Conservation (phyloP, 2,113 vertebrate genomes). For the Aegithalos caudatus region DNA sequence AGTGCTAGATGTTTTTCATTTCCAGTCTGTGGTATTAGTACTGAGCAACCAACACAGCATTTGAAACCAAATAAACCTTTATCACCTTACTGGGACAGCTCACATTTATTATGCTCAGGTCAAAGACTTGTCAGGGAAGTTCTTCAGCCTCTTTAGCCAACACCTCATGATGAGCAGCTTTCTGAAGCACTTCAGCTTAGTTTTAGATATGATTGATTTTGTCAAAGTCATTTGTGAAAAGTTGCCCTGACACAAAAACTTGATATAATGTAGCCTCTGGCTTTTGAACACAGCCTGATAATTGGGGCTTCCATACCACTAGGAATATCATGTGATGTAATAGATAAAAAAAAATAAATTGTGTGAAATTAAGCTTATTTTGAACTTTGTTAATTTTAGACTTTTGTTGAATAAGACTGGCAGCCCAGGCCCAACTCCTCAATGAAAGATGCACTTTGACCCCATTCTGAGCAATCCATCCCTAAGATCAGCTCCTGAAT, state of each 20-base stretch:
- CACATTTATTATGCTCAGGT: not conserved
- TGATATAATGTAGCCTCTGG: not conserved
- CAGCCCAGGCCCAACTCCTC: not conserved
- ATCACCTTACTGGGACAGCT: not conserved
- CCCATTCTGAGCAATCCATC: not conserved
- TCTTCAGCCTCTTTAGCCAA: not conserved
- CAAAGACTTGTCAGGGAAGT: not conserved
- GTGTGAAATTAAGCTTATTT: not conserved
- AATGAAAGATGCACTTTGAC: not conserved
- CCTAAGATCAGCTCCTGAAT: not conserved
- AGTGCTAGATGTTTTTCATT: slow-evolving; percentile 51
- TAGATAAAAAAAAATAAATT: not conserved
- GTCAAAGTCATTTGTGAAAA: not conserved
- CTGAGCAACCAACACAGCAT: not conserved
- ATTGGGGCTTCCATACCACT: not conserved
- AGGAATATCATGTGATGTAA: not conserved
- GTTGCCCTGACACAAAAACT: not conserved
- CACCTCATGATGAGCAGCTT: not conserved
- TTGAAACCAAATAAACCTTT: slow-evolving; percentile 17
- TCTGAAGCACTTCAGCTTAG: not conserved
- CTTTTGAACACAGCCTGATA: not conserved
- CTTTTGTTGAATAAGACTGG: not conserved
- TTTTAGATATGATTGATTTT: not conserved
- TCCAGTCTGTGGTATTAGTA: slow-evolving; percentile 30
- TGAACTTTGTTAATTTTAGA: not conserved